A percentile compares a stretch with the other conserved stretches of the same genome.
These are phyloP conservation scores for Campoletis raptor DNA, from an alignment of 2,888 invertebrate species.

Conservation along the genomic window DNA sequence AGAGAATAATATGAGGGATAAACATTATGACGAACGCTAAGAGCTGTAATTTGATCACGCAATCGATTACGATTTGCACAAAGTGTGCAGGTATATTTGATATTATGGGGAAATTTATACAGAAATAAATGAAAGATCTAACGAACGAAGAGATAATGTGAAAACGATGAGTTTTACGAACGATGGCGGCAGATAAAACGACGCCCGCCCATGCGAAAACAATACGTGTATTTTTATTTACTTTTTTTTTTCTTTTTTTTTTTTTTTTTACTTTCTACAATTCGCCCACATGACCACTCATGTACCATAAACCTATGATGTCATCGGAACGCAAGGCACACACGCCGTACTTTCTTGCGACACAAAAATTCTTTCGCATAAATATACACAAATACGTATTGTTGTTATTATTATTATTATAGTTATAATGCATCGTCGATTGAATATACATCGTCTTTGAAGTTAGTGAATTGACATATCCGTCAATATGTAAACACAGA, in stretches of 20 bases:
- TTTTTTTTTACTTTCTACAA: slow-evolving; percentile 57
- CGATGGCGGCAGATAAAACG: slow-evolving; percentile 50
- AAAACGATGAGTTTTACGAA: slow-evolving; percentile 40
- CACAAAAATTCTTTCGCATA: slow-evolving; percentile 56
- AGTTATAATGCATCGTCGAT: neutral
- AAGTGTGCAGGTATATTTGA: neutral
- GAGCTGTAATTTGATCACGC: neutral
- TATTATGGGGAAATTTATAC: neutral
- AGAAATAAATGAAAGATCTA: neutral
- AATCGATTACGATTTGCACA: slow-evolving; percentile 3
- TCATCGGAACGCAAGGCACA: slow-evolving; percentile 49
- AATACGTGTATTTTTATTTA: slow-evolving; percentile 39
- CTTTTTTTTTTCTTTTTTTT: slow-evolving; percentile 12
- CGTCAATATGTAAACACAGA: slow-evolving; percentile 44
- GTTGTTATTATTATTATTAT: slow-evolving; percentile 2
- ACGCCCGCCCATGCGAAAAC: slow-evolving; percentile 63
- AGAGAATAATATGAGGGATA: neutral
- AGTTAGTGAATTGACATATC: slow-evolving; percentile 43
- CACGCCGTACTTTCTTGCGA: slow-evolving; percentile 56
- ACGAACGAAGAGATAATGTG: neutral
- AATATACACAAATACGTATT: slow-evolving; percentile 6
- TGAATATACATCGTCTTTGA: slow-evolving; percentile 31
- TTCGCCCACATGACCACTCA: slow-evolving; percentile 59
- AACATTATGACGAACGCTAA: neutral
- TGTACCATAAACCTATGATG: slow-evolving; percentile 51